Conservation (phyloP, 2,113 vertebrate species). For the Semnornis frantzii region DNA sequence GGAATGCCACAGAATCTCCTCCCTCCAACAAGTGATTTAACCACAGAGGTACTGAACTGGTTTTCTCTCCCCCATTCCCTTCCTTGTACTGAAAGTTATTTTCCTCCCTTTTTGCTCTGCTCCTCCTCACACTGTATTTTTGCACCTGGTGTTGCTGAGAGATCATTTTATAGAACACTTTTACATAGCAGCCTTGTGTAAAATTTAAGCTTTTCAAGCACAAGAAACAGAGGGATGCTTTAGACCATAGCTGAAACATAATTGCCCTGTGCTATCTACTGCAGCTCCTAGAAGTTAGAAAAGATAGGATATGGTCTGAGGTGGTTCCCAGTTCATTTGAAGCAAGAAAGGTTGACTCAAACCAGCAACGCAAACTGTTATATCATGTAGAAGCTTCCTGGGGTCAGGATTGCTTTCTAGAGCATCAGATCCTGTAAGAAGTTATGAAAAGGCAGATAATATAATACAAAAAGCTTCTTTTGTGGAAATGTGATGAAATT, state of each 20-base stretch:
- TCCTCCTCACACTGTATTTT: background rate
- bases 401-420: background rate
- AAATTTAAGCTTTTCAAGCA: background rate
- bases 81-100: background rate
- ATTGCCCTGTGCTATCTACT: background rate
- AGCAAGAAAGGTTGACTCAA: background rate
- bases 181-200: background rate
- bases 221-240: background rate
- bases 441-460: background rate
- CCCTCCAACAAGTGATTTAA: background rate
- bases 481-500: background rate
- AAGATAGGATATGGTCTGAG: background rate
- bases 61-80: background rate
- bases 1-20: background rate
- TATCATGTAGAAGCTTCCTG: background rate
- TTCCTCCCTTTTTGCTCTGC: fast-evolving
- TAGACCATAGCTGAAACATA: background rate
- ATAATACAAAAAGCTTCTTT: background rate
- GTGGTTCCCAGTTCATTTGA: background rate
- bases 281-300: background rate
- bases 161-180: background rate
- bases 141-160: background rate
- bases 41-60: background rate
- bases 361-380: background rate
- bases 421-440: background rate